phyloP scores from a whole-genome alignment of 2,888 invertebrate species.

The Andrena camellia region DNA sequence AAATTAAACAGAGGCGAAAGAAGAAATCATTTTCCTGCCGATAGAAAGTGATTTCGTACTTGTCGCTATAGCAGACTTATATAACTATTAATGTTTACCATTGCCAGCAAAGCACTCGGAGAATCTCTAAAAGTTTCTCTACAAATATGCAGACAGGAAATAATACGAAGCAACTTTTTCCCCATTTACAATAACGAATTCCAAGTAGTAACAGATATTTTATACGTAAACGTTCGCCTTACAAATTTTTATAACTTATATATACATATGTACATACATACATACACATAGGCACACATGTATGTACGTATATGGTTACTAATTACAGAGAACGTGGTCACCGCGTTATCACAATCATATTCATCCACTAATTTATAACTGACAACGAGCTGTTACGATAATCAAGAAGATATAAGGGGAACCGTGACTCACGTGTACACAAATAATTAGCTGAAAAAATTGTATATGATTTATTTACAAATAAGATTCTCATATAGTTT shows the following conservation, averaged over 20 bases:
- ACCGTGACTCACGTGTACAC: slow-evolving; percentile 64
- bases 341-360: slow-evolving; percentile 30
- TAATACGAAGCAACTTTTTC: neutral
- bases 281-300: neutral
- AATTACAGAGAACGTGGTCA: slow-evolving; percentile 4
- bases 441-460: slow-evolving; percentile 63
- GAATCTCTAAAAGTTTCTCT: neutral
- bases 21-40: too few relatives aligned
- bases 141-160: slow-evolving; percentile 8
- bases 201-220: slow-evolving; percentile 30
- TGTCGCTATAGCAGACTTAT: neutral
- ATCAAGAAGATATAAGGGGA: slow-evolving; percentile 28
- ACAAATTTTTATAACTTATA: slow-evolving; percentile 40
- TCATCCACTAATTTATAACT: slow-evolving; percentile 20
- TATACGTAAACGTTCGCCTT: slow-evolving; percentile 17
- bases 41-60: too few relatives aligned
- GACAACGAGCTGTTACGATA: slow-evolving; percentile 27
- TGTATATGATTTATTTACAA: slow-evolving; percentile 76
- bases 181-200: neutral
- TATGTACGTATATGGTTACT: slow-evolving; percentile 20
- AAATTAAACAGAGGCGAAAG: too few relatives aligned
- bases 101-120: neutral
- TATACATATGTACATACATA: slow-evolving; percentile 14
- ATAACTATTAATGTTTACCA: neutral
- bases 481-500: slow-evolving; percentile 67